A percentile compares a stretch with the other conserved stretches of the same genome.
These are phyloP conservation scores for Daboia siamensis DNA, from an alignment of 2,113 vertebrate species.

Conservation along the genomic window DNA sequence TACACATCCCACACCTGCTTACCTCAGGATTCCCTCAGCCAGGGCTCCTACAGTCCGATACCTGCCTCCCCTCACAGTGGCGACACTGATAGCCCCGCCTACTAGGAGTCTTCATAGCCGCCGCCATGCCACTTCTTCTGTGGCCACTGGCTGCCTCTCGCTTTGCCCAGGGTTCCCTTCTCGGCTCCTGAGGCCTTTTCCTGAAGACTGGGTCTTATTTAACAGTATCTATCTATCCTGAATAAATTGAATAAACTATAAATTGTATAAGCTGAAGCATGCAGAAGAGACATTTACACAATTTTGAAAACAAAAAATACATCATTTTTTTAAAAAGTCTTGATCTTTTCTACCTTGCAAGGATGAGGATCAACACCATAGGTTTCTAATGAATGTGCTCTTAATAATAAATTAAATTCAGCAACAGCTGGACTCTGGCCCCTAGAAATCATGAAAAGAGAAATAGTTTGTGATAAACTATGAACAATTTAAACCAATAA, in stretches of 20 bases:
- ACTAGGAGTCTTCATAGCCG: too few species aligned
- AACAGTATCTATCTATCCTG: not conserved
- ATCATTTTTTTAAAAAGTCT: not conserved
- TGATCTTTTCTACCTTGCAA: slow-evolving; percentile 83
- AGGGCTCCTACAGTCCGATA: too few species aligned
- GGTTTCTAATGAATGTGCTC: slow-evolving; percentile 91
- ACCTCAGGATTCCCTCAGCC: too few species aligned
- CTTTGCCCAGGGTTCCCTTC: too few species aligned
- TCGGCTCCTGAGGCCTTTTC: too few species aligned
- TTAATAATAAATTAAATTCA: slow-evolving; percentile 92
- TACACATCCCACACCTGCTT: too few species aligned
- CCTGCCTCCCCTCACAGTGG: too few species aligned
- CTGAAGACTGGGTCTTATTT: too few species aligned
- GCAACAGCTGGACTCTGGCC: slow-evolving; percentile 85
- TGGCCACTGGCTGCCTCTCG: too few species aligned
- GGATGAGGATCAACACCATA: slow-evolving; percentile 98
- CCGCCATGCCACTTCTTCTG: too few species aligned
- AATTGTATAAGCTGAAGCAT: not conserved
- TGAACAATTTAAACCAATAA: not conserved
- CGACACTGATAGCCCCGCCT: too few species aligned
- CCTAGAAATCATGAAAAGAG: slow-evolving; percentile 67
- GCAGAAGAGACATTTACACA: not conserved
- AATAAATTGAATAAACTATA: not conserved
- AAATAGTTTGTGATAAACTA: slow-evolving; percentile 9
- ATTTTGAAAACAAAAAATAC: not conserved